Percentiles rank a stretch among this genome's conserved stretches.
These are phyloP conservation scores for Protobothrops mucrosquamatus DNA, from an alignment of 2,113 vertebrate genomes.

Conservation along the genomic window DNA sequence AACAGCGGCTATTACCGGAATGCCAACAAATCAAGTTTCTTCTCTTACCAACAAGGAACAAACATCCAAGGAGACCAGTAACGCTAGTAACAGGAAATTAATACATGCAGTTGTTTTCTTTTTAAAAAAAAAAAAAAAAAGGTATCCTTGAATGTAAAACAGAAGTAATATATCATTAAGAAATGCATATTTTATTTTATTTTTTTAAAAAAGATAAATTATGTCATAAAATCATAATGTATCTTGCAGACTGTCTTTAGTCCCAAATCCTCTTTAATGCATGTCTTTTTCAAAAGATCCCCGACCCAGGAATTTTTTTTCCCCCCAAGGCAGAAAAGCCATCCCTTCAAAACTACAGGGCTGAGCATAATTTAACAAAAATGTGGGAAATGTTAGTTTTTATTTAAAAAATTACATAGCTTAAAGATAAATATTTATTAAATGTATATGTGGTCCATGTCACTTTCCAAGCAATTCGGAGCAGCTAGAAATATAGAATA, in stretches of 20 bases:
- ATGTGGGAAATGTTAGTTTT: not conserved
- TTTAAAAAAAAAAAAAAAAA: not conserved
- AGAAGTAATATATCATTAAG: not conserved
- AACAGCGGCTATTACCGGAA: not conserved
- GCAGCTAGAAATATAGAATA: not conserved
- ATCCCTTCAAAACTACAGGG: not conserved
- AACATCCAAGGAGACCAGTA: not conserved
- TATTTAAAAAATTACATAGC: not conserved
- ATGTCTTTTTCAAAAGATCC: not conserved
- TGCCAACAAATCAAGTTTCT: not conserved
- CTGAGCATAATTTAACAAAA: not conserved
- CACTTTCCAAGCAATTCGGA: not conserved
- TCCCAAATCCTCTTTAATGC: not conserved
- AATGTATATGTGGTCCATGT: not conserved
- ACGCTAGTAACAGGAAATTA: slow-evolving; percentile 7
- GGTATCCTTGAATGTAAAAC: not conserved
- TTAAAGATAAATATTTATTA: not conserved
- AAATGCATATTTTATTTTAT: not conserved
- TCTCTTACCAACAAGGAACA: not conserved
- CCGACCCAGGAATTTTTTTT: not conserved
- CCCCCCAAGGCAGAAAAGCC: not conserved
- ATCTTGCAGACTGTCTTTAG: not conserved
- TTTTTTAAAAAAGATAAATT: not conserved
- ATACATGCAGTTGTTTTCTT: not conserved
- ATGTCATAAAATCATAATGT: not conserved